phyloP scores from a whole-genome alignment of 2,797 vertebrate species.

The Sus cebifrons region DNA sequence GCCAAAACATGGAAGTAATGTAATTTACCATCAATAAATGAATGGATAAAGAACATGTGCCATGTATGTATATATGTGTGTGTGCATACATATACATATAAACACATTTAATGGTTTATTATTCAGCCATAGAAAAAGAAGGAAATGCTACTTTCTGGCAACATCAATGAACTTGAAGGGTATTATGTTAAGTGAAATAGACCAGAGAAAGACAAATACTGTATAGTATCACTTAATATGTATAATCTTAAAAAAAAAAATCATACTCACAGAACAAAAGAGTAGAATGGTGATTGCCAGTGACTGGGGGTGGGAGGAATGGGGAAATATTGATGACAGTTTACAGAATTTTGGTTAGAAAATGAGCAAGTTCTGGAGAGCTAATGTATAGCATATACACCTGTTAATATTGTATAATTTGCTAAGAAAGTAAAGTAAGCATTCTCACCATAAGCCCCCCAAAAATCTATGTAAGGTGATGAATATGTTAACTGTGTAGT shows the following conservation, averaged over 20 bases:
- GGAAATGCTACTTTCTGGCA: neutral
- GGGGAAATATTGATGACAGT: neutral
- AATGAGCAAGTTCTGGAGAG: neutral
- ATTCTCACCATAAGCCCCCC: neutral
- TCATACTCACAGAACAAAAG: neutral
- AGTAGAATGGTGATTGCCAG: neutral
- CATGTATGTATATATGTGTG: too few species aligned
- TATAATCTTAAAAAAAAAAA: neutral
- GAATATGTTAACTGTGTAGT: neutral
- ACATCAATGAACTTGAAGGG: neutral
- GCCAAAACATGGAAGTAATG: neutral
- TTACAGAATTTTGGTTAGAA: neutral
- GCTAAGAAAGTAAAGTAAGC: neutral
- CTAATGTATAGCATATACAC: neutral
- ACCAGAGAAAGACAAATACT: constrained; percentile 17
- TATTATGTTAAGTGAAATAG: neutral
- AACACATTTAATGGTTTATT: neutral
- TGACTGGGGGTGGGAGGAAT: neutral
- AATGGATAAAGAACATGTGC: neutral
- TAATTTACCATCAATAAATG: neutral
- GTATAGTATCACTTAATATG: neutral
- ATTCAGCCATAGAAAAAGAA: neutral
- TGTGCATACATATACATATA: neutral
- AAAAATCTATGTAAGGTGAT: neutral
- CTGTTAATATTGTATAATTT: neutral